These are phyloP conservation scores for Hydrochoerus hydrochaeris DNA, from an alignment of 2,113 vertebrate genomes.

Conservation along the genomic window DNA sequence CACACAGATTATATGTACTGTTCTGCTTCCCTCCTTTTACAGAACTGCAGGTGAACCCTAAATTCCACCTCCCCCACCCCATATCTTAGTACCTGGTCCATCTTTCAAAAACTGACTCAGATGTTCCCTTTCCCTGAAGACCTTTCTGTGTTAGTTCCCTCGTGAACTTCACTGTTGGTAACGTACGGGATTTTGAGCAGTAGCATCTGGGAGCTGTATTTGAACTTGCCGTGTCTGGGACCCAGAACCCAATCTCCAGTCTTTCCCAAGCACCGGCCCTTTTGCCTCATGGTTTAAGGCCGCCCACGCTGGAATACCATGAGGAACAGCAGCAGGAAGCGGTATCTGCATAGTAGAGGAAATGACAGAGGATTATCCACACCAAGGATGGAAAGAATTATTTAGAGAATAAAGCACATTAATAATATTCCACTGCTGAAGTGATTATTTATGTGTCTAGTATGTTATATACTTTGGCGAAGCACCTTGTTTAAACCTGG, in stretches of 20 bases:
- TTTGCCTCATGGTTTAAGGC: conserved; percentile 15
- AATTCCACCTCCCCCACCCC: not conserved
- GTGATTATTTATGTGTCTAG: not conserved
- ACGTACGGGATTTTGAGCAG: not conserved
- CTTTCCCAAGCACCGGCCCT: not conserved
- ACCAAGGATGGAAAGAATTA: conserved; percentile 54
- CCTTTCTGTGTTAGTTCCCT: not conserved
- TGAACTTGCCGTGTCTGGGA: not conserved
- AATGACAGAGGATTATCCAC: not conserved
- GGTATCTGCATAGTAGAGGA: not conserved
- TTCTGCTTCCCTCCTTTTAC: not conserved
- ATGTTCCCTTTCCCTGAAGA: not conserved
- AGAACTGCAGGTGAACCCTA: not conserved
- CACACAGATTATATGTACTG: not conserved
- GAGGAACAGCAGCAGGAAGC: not conserved
- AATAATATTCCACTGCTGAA: conserved; percentile 57
- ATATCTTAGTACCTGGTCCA: not conserved
- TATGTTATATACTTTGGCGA: conserved; percentile 67
- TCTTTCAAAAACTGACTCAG: not conserved
- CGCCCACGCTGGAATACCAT: not conserved
- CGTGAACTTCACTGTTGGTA: not conserved
- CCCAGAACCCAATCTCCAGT: not conserved
- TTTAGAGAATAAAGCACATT: conserved; percentile 45
- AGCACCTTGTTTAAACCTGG: conserved; percentile 60
- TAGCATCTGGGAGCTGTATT: fast-evolving